Conservation (phyloP, 2,888 invertebrate species). For the Cartodere bifasciata region DNA sequence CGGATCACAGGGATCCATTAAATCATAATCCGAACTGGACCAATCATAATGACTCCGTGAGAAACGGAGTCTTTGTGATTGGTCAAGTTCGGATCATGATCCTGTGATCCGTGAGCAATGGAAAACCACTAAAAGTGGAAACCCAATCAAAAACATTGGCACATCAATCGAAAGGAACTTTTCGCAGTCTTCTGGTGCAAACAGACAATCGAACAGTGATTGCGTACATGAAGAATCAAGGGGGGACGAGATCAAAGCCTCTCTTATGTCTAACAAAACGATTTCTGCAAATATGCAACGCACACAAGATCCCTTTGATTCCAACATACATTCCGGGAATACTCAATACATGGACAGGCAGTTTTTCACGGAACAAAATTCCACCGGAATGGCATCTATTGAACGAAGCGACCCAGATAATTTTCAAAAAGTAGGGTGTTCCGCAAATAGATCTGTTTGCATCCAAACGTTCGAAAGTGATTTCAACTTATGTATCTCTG, state of each 20-base stretch:
- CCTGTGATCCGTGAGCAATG: too few relatives aligned
- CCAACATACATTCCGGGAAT: constrained; percentile 14
- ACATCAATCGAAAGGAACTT: constrained; percentile 8
- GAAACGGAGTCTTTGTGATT: too few relatives aligned
- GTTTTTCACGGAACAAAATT: constrained; percentile 11
- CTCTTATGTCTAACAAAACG: constrained; percentile 6
- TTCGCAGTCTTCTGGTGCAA: constrained; percentile 11
- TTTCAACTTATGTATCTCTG: too few relatives aligned
- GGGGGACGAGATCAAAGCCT: constrained; percentile 10
- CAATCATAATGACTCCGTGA: too few relatives aligned
- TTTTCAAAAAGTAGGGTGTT: constrained; percentile 12
- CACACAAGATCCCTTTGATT: constrained; percentile 9
- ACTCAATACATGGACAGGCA: constrained; percentile 16
- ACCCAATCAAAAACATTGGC: constrained; percentile 2
- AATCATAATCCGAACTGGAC: too few relatives aligned
- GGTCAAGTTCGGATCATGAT: too few relatives aligned
- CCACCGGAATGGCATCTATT: constrained; percentile 15
- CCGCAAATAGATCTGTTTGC: constrained; percentile 15
- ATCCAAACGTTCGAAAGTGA: constrained; percentile 11
- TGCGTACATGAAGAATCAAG: constrained; percentile 10
- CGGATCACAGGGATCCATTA: too few relatives aligned
- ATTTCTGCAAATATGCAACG: constrained; percentile 7
- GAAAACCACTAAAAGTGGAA: too few relatives aligned
- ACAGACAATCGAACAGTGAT: constrained; percentile 15
- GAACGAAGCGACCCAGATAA: constrained; percentile 6